Conservation (phyloP, 2,888 invertebrate species). For the Danaus chrysippus region DNA sequence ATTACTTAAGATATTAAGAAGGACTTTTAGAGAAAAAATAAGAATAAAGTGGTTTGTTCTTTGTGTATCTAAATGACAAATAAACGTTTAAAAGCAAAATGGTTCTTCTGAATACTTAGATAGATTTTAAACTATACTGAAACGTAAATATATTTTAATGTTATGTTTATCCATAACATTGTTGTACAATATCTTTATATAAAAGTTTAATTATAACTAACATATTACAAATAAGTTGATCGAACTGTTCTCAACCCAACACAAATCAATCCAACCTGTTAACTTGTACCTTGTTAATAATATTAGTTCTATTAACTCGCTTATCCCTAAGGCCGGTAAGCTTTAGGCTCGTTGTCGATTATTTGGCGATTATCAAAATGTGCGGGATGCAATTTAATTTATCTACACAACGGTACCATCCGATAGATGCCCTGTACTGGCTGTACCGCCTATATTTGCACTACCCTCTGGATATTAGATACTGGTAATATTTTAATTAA, state of each 20-base stretch:
- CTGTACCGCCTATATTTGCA: conserved; percentile 46
- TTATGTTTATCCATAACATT: too few species aligned
- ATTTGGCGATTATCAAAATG: conserved; percentile 64
- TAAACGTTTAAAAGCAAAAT: too few species aligned
- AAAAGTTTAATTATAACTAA: neutral
- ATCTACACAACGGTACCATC: conserved; percentile 38
- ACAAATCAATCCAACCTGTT: conserved; percentile 22
- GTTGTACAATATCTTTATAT: neutral
- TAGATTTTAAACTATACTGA: too few species aligned
- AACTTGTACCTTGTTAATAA: conserved; percentile 35
- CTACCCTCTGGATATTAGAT: conserved; percentile 46
- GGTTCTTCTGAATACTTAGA: too few species aligned
- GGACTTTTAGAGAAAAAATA: too few species aligned
- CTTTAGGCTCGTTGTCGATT: conserved; percentile 48
- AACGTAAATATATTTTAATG: too few species aligned
- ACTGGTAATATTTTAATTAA: conserved; percentile 49
- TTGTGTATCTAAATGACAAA: too few species aligned
- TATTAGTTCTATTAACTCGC: conserved; percentile 50
- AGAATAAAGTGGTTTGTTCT: too few species aligned
- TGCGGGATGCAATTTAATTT: conserved; percentile 65
- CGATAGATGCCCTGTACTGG: conserved; percentile 29
- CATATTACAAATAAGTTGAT: neutral
- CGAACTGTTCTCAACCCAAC: conserved; percentile 8
- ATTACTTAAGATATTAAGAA: too few species aligned
- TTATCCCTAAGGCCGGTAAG: conserved; percentile 36